These are phyloP conservation scores for Apotomis turbidana DNA, from an alignment of 2,888 invertebrate genomes.

Conservation along the genomic window DNA sequence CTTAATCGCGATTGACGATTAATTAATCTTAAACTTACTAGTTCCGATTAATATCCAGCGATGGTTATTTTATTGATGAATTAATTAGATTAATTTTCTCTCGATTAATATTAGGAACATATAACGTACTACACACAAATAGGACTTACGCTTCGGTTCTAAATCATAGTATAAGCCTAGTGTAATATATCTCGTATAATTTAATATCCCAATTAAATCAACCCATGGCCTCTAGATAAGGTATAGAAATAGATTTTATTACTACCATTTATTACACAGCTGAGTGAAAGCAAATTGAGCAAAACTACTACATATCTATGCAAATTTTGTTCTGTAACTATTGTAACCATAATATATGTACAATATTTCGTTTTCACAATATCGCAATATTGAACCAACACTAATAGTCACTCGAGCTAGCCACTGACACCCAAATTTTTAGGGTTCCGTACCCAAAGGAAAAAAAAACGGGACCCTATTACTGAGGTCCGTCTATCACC, in stretches of 20 bases:
- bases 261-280: conserved; percentile 1
- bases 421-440: too few relatives aligned
- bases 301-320: conserved; percentile 22
- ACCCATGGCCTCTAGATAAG: background rate
- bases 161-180: background rate
- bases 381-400: background rate
- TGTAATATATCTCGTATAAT: conserved; percentile 4
- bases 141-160: conserved; percentile 4
- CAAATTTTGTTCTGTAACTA: conserved; percentile 5
- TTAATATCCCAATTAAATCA: conserved; percentile 24
- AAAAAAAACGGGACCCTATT: too few relatives aligned
- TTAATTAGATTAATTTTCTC: too few relatives aligned
- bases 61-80: too few relatives aligned
- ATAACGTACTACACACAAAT: background rate
- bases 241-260: conserved; percentile 20
- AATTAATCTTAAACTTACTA: too few relatives aligned
- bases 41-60: too few relatives aligned
- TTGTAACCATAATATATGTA: background rate
- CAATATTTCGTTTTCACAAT: background rate
- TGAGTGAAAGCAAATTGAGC: conserved; percentile 15
- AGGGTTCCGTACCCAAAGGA: too few relatives aligned
- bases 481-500: too few relatives aligned
- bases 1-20: too few relatives aligned
- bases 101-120: too few relatives aligned
- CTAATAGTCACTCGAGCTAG: background rate